Evolutionary conservation across 2,113 vertebrate genomes (phyloP), one percentile per base, ranked within the genome.

Genomic region (Scartelaos histophorus): DNA sequence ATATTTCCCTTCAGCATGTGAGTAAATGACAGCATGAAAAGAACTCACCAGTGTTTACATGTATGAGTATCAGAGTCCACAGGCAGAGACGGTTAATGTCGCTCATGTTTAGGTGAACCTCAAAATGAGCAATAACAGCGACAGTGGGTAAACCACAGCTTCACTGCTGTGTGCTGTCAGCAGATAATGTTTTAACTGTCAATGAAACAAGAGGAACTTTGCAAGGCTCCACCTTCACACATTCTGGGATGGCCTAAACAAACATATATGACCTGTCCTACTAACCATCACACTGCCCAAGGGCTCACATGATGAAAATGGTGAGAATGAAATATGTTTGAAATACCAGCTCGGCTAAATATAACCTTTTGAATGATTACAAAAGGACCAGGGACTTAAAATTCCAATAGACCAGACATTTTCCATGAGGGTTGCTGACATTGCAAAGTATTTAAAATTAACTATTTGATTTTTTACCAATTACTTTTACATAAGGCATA

Each of bases 161-260:
- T 51, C 67, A 51, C 6, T 12, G 25, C 58, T 0, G n/a, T 19
- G 5, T 12, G 5, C n/a, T 4, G 64, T 43, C 22, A 73, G 4
- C 2, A 22, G 21, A 67, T 71, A 29, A 69, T 7, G 13, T 57
- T 43, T 11, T 73, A 22, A 51, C 81, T 6, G 74, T 66, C 80
- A 79, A 70, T 67, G 82, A 80, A 82, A 85, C 81, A 80, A 75
- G 81, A 83, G 82, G 83, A 89, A 83, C 85, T 82, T 61, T 73
- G 56, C 19, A 34, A 81, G 69, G 85, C 89, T 80, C 90, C 90
- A 82, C 88, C 88, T 86, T 84, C 72, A 66, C 77, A 81, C 75
- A 51, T 82, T 75, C 78, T 75, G 58, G 35, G n/a, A 0, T 29
- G 38, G 46, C 66, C 45, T 61, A 3, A 35, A 10, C 13, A 24